These are phyloP conservation scores for Ariolimax columbianus DNA, from an alignment of 2,888 invertebrate genomes.

Conservation along the genomic window DNA sequence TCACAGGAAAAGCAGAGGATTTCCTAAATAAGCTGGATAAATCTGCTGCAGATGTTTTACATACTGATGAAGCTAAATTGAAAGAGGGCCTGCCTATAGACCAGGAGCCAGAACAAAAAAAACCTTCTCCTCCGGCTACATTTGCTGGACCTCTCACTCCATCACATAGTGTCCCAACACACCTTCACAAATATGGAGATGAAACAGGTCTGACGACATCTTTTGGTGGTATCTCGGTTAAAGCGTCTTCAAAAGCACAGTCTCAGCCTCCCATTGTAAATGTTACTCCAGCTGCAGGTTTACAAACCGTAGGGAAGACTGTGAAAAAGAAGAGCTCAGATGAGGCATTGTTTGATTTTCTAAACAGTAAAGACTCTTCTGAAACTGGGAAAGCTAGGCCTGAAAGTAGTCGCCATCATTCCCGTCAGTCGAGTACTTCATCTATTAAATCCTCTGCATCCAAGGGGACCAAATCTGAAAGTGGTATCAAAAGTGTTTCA, in stretches of 20 bases:
- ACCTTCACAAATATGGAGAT: slow-evolving; percentile 53
- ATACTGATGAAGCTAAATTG: slow-evolving; percentile 54
- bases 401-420: slow-evolving; percentile 72
- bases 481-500: slow-evolving; percentile 23
- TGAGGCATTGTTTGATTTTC: slow-evolving; percentile 79
- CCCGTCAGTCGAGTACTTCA: slow-evolving; percentile 76
- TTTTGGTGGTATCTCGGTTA: slow-evolving; percentile 9
- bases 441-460: slow-evolving; percentile 66
- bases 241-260: slow-evolving; percentile 22
- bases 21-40: slow-evolving; percentile 87
- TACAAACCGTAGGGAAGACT: slow-evolving; percentile 49
- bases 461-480: slow-evolving; percentile 46
- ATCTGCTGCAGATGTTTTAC: slow-evolving; percentile 84
- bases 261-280: slow-evolving; percentile 39
- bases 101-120: slow-evolving; percentile 14
- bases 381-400: slow-evolving; percentile 61
- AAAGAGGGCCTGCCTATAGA: slow-evolving; percentile 6
- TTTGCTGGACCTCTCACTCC: slow-evolving; percentile 53
- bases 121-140: slow-evolving; percentile 14
- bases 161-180: slow-evolving; percentile 68
- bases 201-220: slow-evolving; percentile 43
- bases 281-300: slow-evolving; percentile 38
- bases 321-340: slow-evolving; percentile 74
- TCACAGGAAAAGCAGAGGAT: slow-evolving; percentile 87
- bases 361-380: slow-evolving; percentile 76